Percentiles rank a stretch among this genome's conserved stretches.
These are phyloP conservation scores for Acanthis flammea DNA, from an alignment of 2,797 vertebrate genomes.

Conservation along the genomic window DNA sequence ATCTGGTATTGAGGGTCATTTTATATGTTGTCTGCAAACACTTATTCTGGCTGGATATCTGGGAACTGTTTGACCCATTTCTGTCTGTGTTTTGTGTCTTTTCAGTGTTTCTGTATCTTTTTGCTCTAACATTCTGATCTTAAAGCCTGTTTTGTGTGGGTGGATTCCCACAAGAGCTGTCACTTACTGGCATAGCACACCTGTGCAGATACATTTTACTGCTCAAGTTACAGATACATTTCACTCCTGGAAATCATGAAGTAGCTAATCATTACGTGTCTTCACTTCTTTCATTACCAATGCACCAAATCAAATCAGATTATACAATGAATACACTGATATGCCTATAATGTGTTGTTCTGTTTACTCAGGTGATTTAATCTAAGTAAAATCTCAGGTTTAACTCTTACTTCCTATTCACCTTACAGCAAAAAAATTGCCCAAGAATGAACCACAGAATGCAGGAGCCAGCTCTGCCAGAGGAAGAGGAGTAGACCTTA, in stretches of 20 bases:
- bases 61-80: background rate
- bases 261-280: background rate
- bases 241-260: background rate
- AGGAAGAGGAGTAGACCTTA: slow-evolving; percentile 94
- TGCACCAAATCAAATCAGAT: background rate
- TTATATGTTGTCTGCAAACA: background rate
- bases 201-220: background rate
- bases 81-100: background rate
- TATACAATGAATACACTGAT: background rate
- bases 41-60: background rate
- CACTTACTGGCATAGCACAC: background rate
- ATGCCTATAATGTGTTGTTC: background rate
- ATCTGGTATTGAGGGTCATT: background rate
- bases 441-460: slow-evolving; percentile 93
- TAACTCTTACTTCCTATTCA: slow-evolving; percentile 1
- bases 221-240: background rate
- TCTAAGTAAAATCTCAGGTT: background rate
- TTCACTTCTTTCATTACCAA: background rate
- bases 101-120: background rate
- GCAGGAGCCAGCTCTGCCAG: slow-evolving; percentile 82
- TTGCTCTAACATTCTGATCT: background rate
- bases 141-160: background rate
- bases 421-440: slow-evolving; percentile 92
- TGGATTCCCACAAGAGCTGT: background rate
- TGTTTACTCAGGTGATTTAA: background rate